Conservation (phyloP, 2,888 invertebrate genomes). For the Gastrophysa polygoni region DNA sequence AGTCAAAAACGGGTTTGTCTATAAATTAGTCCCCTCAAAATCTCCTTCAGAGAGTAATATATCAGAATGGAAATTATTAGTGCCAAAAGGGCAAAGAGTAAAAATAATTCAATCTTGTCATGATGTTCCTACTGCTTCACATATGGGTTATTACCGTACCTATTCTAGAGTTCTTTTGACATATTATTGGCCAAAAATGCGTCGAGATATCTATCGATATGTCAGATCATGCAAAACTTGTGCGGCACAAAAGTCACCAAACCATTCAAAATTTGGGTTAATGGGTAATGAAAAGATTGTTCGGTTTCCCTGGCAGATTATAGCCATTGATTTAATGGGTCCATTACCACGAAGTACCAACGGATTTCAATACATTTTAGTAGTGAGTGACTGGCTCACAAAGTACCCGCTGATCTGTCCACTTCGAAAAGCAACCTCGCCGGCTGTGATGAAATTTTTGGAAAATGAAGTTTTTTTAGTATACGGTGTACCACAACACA, state of each 20-base stretch:
- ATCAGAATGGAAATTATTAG: constrained; percentile 36
- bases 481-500: constrained; percentile 19
- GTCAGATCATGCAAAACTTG: constrained; percentile 32
- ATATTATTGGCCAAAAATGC: constrained; percentile 38
- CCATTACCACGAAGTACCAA: constrained; percentile 30
- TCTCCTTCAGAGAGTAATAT: constrained; percentile 19
- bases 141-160: constrained; percentile 38
- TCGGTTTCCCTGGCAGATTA: constrained; percentile 31
- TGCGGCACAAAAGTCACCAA: constrained; percentile 31
- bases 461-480: constrained; percentile 26
- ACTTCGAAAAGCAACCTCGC: constrained; percentile 18
- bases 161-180: constrained; percentile 21
- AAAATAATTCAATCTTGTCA: constrained; percentile 28
- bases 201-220: constrained; percentile 28
- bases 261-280: constrained; percentile 25
- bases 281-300: constrained; percentile 35
- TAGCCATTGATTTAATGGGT: constrained; percentile 33
- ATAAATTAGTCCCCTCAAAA: constrained; percentile 15
- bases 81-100: constrained; percentile 31
- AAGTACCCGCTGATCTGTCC: constrained; percentile 26
- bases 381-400: constrained; percentile 27
- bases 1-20: constrained; percentile 18
- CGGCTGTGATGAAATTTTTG: constrained; percentile 13
- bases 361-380: constrained; percentile 28
- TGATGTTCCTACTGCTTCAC: constrained; percentile 27